Evolutionary conservation across 2,113 vertebrate species (phyloP).

Genomic region (Corythornis madagascariensis): DNA sequence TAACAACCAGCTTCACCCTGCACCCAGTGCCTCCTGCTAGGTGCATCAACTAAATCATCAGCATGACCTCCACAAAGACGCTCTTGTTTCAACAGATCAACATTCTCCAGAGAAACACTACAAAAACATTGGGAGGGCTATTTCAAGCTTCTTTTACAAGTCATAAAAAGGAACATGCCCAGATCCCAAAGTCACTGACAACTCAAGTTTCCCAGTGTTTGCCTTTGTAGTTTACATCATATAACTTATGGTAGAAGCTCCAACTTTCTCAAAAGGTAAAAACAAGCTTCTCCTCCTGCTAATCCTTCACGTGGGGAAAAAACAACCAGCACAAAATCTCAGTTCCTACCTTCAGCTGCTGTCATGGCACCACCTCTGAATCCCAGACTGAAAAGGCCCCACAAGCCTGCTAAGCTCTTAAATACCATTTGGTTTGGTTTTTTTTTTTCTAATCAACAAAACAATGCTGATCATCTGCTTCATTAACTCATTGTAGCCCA

Average conservation of each 20-base stretch:
- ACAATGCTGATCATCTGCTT: neutral
- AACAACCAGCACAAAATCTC: neutral
- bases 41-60: neutral
- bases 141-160: neutral
- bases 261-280: neutral
- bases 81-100: neutral
- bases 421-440: neutral
- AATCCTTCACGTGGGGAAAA: neutral
- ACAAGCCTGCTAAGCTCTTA: neutral
- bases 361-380: neutral
- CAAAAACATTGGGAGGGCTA: neutral
- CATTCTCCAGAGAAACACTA: neutral
- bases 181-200: neutral
- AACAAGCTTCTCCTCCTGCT: neutral
- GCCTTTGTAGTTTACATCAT: neutral
- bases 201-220: neutral
- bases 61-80: neutral
- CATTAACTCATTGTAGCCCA: neutral
- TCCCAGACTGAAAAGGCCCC: neutral
- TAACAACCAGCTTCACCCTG: neutral
- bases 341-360: neutral
- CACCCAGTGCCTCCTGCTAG: neutral
- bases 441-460: neutral
- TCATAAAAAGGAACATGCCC: neutral
- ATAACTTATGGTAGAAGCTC: fast-evolving